Conservation (phyloP, 2,113 vertebrate genomes). For the Ailurus styani region DNA sequence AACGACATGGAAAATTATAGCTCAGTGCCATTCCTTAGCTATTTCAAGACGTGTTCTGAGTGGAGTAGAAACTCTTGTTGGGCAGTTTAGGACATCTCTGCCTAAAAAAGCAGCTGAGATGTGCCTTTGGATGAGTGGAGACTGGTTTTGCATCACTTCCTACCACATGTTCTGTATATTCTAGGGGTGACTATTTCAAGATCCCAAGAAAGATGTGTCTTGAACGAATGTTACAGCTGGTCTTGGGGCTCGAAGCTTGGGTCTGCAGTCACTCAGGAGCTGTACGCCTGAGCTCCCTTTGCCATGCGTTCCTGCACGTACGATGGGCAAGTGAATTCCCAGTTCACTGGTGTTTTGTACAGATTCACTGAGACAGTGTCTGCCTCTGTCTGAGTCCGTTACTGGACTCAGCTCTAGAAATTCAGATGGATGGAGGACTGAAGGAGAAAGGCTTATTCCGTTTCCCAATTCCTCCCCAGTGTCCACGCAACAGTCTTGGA, state of each 20-base stretch:
- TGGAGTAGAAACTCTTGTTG: neutral
- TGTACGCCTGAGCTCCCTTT: rapidly evolving
- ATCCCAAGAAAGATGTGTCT: neutral
- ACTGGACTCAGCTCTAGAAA: neutral
- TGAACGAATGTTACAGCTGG: neutral
- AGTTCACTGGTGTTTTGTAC: neutral
- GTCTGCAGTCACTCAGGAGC: neutral
- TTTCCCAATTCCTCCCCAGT: neutral
- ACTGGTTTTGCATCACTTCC: neutral
- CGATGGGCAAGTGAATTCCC: neutral
- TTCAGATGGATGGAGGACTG: neutral
- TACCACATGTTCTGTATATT: neutral
- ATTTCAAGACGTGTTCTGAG: neutral
- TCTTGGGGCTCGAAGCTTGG: neutral
- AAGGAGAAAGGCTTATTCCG: neutral
- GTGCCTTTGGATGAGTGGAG: neutral
- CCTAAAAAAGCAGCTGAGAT: neutral
- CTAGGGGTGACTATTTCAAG: neutral
- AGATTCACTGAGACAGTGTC: neutral
- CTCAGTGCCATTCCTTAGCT: neutral
- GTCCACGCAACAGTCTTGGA: neutral
- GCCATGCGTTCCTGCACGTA: rapidly evolving
- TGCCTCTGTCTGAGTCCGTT: neutral
- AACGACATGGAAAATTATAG: neutral
- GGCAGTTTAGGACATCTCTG: neutral